phyloP scores from a whole-genome alignment of 2,888 invertebrate species.

The Meta bourneti region DNA sequence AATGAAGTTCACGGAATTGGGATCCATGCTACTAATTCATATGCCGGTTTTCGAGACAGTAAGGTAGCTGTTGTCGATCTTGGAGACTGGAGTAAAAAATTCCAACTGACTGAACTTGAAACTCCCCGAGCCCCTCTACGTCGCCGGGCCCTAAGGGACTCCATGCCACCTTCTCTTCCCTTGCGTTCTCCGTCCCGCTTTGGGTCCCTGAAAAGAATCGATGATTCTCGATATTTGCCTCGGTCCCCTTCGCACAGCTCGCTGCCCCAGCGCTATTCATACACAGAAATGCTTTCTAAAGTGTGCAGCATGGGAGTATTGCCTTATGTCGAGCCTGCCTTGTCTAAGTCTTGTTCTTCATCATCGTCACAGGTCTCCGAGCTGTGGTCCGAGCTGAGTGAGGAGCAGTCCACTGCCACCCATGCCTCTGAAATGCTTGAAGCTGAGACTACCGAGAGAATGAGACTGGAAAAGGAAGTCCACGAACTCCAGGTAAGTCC shows the following conservation, averaged over 20 bases:
- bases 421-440: constrained; percentile 94
- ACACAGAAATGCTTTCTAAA: constrained; percentile 74
- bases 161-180: constrained; percentile 61
- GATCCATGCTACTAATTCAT: neutral
- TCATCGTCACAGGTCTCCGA: constrained; percentile 88
- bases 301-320: constrained; percentile 70
- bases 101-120: constrained; percentile 48
- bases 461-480: constrained; percentile 92
- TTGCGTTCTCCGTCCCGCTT: constrained; percentile 32
- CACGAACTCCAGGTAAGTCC: constrained; percentile 86
- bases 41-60: neutral
- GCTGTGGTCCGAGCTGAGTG: constrained; percentile 93
- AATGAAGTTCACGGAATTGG: neutral
- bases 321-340: constrained; percentile 38
- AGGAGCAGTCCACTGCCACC: constrained; percentile 94
- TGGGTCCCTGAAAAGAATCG: constrained; percentile 67
- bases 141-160: constrained; percentile 49
- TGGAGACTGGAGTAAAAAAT: constrained; percentile 61
- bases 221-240: constrained; percentile 53
- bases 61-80: constrained; percentile 51
- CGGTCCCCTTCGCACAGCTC: constrained; percentile 71
- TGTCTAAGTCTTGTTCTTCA: constrained; percentile 71
- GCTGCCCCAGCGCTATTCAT: constrained; percentile 70
- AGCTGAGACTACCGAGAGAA: constrained; percentile 92
- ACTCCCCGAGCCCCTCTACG: constrained; percentile 62